Evolutionary conservation across 1,140 invertebrate species (phyloP).

Genomic region (Hestina assimilis): DNA sequence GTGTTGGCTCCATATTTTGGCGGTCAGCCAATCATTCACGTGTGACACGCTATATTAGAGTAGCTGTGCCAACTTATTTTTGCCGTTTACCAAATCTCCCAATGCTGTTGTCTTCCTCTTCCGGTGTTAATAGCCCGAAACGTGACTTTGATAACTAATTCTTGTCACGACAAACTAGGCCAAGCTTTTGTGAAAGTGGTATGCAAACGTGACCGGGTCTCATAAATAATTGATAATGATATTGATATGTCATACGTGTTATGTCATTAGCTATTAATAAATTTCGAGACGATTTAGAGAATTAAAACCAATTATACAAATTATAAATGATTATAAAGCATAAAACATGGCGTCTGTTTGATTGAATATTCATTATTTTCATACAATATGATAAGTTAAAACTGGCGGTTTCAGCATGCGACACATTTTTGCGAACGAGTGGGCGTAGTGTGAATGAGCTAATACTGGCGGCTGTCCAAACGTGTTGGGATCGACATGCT

Average conservation of each 20-base stretch:
- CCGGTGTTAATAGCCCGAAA: conserved; percentile 42
- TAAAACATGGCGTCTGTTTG: background rate
- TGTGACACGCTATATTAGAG: conserved; percentile 28
- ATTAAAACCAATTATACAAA: conserved; percentile 7
- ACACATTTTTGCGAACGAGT: conserved; percentile 50
- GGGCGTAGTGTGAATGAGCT: conserved; percentile 71
- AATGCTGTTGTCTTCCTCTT: conserved; percentile 51
- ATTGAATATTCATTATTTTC: background rate
- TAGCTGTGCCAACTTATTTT: conserved; percentile 41
- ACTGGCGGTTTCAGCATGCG: conserved; percentile 15
- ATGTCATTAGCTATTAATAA: background rate
- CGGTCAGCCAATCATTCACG: conserved; percentile 53
- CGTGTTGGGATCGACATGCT: conserved; percentile 40
- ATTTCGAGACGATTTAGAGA: background rate
- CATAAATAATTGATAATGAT: conserved; percentile 13
- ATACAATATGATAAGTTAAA: conserved; percentile 17
- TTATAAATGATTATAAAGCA: too few species aligned
- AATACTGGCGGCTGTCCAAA: conserved; percentile 64
- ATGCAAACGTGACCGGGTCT: conserved; percentile 4
- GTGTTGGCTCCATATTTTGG: conserved; percentile 38
- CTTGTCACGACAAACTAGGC: conserved; percentile 27
- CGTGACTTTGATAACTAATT: conserved; percentile 34
- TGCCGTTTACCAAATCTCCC: conserved; percentile 21
- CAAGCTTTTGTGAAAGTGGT: conserved; percentile 7
- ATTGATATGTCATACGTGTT: background rate